Base-by-base conservation (phyloP, 2,888 invertebrate genomes). In the Amphipyra tragopoginis region DNA sequence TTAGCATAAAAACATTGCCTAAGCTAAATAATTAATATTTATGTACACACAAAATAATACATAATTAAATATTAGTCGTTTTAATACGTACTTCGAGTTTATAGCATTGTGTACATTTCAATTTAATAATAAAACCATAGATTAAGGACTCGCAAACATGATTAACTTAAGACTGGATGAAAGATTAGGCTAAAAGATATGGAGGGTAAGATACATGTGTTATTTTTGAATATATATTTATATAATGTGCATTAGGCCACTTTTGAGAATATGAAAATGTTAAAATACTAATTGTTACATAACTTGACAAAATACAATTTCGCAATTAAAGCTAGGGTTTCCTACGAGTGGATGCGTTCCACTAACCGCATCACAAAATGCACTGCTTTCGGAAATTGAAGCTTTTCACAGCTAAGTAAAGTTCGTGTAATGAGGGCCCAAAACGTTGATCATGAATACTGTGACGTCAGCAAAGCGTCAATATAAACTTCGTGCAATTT, bases 1-100 rank as follows among this genome's bases (percentile, higher is more conserved):
- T 77, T 65, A 65, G 60, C 72, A 75, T 76, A 80, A 77, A 79
- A 79, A 83, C 77, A 77, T 77, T 60, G 62, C 59, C 58, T 79
- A 80, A 67, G 43, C 51, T 78, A 79, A 50, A 72, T 69, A 29
- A 74, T 29, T 61, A 54, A 53, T 56, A 44, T 51, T 51, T 80
- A 68, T 76, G 36, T 73, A 77, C 70, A 76, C 51, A 51, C 13
- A 56, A 72, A 72, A 59, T 70, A 71, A 63, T 53, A 57, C 51
- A 59, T 62, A 47, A 5, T 34, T 47, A 51, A 60, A 36, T 50
- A 36, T 26, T 54, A 52, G 39, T 39, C 29, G 3, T 13, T 55
- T 50, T 52, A 43, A 57, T 54, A 68, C 14, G 39, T 42, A 50
- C 15, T 44, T 26, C 8, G 2, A 40, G n/a, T 40, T 52, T 44